Evolutionary conservation across 2,113 vertebrate species (phyloP).

Genomic region (Laterallus jamaicensis): DNA sequence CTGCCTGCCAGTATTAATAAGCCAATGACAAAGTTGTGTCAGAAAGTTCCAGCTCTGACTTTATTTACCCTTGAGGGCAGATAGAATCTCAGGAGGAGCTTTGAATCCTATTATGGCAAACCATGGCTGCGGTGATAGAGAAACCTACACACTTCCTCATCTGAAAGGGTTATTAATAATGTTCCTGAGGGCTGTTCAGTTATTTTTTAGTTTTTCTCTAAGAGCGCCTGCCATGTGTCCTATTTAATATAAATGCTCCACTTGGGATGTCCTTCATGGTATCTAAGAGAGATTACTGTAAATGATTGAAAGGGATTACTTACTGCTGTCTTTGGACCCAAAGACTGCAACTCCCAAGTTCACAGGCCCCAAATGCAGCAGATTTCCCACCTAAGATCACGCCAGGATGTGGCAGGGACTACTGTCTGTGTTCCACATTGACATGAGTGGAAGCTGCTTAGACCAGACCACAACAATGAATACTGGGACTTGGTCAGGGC

Average conservation of each 20-base stretch:
- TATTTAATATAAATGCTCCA: background rate
- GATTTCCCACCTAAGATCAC: background rate
- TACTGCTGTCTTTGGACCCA: background rate
- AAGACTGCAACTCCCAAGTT: background rate
- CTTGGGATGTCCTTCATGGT: background rate
- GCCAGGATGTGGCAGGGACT: background rate
- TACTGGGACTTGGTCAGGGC: background rate
- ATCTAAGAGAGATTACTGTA: background rate
- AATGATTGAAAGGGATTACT: background rate
- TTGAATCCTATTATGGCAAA: background rate
- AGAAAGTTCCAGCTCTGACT: background rate
- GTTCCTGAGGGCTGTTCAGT: background rate
- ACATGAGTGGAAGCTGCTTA: background rate
- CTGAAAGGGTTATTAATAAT: background rate
- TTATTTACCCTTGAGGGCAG: constrained; percentile 33
- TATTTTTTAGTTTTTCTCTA: background rate
- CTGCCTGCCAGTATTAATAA: constrained; percentile 17
- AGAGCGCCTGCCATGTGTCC: background rate
- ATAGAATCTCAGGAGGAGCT: background rate
- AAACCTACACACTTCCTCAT: background rate
- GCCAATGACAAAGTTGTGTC: constrained; percentile 13
- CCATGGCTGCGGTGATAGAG: background rate
- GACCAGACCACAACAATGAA: background rate
- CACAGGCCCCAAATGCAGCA: background rate
- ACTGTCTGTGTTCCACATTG: background rate